Evolutionary conservation across 2,113 vertebrate species (phyloP).

Genomic region (Beaufortia kweichowensis): DNA sequence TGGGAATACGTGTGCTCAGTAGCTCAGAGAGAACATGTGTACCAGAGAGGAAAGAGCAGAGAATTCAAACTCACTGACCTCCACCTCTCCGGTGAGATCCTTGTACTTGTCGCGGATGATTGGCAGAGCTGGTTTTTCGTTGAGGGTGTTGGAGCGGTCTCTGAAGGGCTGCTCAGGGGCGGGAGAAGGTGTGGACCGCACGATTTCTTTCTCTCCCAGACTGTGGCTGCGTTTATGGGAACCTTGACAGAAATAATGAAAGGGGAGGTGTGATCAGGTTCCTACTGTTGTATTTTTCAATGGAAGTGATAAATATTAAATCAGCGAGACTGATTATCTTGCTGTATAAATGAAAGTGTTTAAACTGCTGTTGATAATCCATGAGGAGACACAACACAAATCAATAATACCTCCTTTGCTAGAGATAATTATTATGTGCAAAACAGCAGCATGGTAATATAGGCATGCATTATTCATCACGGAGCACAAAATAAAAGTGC

Average conservation of each 20-base stretch:
- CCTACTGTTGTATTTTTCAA: background rate
- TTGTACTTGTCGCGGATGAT: constrained; percentile 99
- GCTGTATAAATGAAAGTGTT: constrained; percentile 35
- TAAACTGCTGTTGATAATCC: constrained; percentile 53
- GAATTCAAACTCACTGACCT: constrained; percentile 76
- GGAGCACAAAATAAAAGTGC: constrained; percentile 15
- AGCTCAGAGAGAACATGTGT: background rate
- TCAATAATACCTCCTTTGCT: constrained; percentile 66
- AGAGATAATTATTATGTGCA: constrained; percentile 66
- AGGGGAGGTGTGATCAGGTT: background rate
- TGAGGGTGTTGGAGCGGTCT: constrained; percentile 92
- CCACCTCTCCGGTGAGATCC: constrained; percentile 95
- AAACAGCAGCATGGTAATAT: constrained; percentile 59
- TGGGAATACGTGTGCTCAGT: background rate
- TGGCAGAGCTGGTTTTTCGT: constrained; percentile 88
- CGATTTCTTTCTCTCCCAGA: constrained; percentile 93
- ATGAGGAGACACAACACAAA: constrained; percentile 47
- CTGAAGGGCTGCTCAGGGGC: constrained; percentile 86
- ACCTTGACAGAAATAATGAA: constrained; percentile 68
- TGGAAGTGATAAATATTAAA: background rate
- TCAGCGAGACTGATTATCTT: constrained; percentile 46
- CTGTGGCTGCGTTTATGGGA: constrained; percentile 97
- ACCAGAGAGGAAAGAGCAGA: background rate
- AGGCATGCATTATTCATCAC: constrained; percentile 68
- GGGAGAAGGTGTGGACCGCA: constrained; percentile 78